Base-by-base conservation (phyloP, 1,140 invertebrate genomes). In the Frieseomelitta varia region DNA sequence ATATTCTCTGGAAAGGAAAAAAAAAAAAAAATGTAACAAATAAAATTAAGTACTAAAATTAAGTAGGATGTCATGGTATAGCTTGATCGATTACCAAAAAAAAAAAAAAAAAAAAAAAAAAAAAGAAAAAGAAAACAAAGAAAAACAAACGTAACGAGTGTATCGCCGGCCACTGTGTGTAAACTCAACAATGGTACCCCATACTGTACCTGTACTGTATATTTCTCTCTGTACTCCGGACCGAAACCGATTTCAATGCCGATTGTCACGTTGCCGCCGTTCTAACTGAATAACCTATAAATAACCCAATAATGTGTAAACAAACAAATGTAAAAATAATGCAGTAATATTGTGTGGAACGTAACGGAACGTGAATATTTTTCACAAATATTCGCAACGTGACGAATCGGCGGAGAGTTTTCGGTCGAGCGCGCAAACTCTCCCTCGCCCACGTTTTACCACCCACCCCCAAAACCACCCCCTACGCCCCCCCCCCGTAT, bases 401-500 rank as follows among this genome's bases (percentile, higher is more conserved):
- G 79, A 90, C 47, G 69, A 78, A 69, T 88, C 83, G 88, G 87
- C 87, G 58, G 79, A 85, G 82, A 90, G 39, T 81, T 56, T 19
- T 47, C 34, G 85, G 85, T 87, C 81, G 65, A 85, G 86, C 79
- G 61, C 74, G 53, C 63, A 61, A 51, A 56, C 61, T 51, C 68
- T 80, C 71, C 47, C 87, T 85, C 88, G 84, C 88, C 85, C 89
- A 79, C n/a, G 39, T 4, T 39, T 86, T 91, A 90, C 89, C 75
- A 87, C 47, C 15, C 8, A 4, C 34, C 67, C 67, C 12, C 24
- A n/a, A 4, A n/a, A n/a, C n/a, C 58, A 61, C 58, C 61, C 58
- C n/a, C 27, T n/a, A n/a, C 27, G n/a, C 63, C 65, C 17, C 15
- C 63, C 17, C 84, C 90, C 88, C 87, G 89, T 87, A 92, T 93